Evolutionary conservation across 1,140 invertebrate genomes (phyloP), one percentile per base, ranked within the genome.

Genomic region (Danaus melanippus): DNA sequence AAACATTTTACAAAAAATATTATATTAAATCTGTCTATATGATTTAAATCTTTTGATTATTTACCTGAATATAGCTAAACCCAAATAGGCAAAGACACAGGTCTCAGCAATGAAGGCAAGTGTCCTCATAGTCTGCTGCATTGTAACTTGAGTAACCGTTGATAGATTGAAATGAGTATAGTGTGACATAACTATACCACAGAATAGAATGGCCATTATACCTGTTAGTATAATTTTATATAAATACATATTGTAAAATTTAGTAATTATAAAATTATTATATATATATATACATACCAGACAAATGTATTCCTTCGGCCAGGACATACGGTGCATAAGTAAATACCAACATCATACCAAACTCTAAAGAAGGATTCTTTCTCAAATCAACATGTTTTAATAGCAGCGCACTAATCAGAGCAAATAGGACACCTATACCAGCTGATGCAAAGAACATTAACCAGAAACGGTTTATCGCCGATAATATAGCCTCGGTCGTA

Each of bases 161-260:
- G 98, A 99, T 10, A 99, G 87, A 86, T 99, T 99, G 70, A 96
- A 97, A 89, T 99, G 98, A 11, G 98, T 99, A 74, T 99, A 99
- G 83, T 99, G 98, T 0, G 97, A 99, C 98, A 99, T 99, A 0
- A 98, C 97, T 75, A 99, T 97, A 2, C 98, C 98, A 89, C 97
- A 98, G 79, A 99, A 99, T 58, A 99, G 87, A 71, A 99, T 99
- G 10, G 98, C 97, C 98, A 99, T 99, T 44, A 99, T 99, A 57
- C 97, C 96, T 94, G 87, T 9, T 62, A 17, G 46, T 43, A 32
- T 44, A 6, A 45, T 45, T 39, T 17, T 32, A 10, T 40, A 49
- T 49, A 32, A 32, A 32, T 7, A 39, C 21, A 49, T 49, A 12
- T 21, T 6, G 0, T 49, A 0, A 10, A 32, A 10, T 49, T 44